Conservation (phyloP, 2,797 vertebrate species). For the Gallinago solitaria region DNA sequence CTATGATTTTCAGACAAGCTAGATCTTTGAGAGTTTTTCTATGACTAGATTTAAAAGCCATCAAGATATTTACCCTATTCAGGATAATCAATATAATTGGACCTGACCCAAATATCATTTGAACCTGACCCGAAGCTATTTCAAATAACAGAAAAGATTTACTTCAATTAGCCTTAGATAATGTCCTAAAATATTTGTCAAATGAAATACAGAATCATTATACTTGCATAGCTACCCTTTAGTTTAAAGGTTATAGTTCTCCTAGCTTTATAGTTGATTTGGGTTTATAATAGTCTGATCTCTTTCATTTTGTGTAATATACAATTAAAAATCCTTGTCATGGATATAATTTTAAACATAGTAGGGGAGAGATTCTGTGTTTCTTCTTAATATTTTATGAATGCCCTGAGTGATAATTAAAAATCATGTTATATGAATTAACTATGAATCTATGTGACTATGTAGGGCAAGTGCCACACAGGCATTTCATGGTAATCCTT, state of each 20-base stretch:
- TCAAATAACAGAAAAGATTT: not conserved
- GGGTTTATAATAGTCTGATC: not conserved
- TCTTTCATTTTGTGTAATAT: constrained; percentile 3
- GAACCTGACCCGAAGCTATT: not conserved
- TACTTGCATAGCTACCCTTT: not conserved
- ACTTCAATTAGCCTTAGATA: constrained; percentile 38
- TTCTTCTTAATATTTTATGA: constrained; percentile 20
- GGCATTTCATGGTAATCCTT: not conserved
- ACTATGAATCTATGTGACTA: not conserved
- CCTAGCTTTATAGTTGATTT: not conserved
- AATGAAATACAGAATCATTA: not conserved
- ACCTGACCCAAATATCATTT: constrained; percentile 16
- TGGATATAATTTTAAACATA: constrained; percentile 36
- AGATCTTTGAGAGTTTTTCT: not conserved
- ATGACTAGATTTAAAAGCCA: not conserved
- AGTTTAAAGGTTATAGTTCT: constrained; percentile 3
- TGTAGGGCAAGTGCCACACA: not conserved
- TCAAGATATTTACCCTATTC: not conserved
- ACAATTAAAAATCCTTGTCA: constrained; percentile 34
- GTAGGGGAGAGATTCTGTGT: not conserved
- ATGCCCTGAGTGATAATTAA: constrained; percentile 33
- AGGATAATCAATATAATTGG: constrained; percentile 53
- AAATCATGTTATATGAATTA: constrained; percentile 54
- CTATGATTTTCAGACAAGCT: not conserved
- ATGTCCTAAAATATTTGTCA: constrained; percentile 32